Evolutionary conservation across 2,888 invertebrate species (phyloP), one percentile per base, ranked within the genome.

Genomic region (Tinea trinotella): DNA sequence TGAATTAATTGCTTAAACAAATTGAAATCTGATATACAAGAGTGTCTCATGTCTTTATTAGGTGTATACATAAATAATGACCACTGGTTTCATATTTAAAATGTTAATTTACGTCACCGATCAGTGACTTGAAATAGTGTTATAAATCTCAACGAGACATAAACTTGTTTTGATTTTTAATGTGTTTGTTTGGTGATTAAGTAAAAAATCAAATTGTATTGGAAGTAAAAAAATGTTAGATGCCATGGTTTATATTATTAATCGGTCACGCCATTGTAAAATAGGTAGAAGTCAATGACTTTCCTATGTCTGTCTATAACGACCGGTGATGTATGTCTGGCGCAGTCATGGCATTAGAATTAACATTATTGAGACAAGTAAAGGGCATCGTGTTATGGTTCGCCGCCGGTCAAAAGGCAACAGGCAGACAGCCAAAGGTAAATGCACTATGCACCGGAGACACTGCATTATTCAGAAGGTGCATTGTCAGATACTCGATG

Each of bases 371-470:
- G 13, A 40, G 17, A 48, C 18, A 48, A 18, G 56, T 55, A 60
- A 59, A 59, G 60, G 59, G 58, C 60, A 61, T 57, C 54, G 60
- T 35, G 57, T 57, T 48, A 53, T 52, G 15, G 52, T 24, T 24
- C 18, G 17, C 36, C 17, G 24, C 52, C 55, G 52, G 24, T 48
- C 48, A 12, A n/a, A 19, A 50, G 50, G 12, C 52, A 62, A 69
- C 66, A 76, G 71, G 70, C 78, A 78, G 79, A 75, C 79, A 67
- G 57, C 54, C 59, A 68, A 66, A 50, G 80, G 80, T 78, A 74
- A 78, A 78, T 59, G 80, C 63, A 70, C 80, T 72, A 60, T 57
- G 61, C 60, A 60, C 60, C 58, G 57, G 59, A 59, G 59, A 62
- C 59, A 44, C 67, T 79, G 68, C 65, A 73, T 81, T 70, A 81